Percentiles rank a stretch among this genome's conserved stretches.
Conservation (phyloP, 2,797 vertebrate genomes). For the Serranus cabrilla region DNA sequence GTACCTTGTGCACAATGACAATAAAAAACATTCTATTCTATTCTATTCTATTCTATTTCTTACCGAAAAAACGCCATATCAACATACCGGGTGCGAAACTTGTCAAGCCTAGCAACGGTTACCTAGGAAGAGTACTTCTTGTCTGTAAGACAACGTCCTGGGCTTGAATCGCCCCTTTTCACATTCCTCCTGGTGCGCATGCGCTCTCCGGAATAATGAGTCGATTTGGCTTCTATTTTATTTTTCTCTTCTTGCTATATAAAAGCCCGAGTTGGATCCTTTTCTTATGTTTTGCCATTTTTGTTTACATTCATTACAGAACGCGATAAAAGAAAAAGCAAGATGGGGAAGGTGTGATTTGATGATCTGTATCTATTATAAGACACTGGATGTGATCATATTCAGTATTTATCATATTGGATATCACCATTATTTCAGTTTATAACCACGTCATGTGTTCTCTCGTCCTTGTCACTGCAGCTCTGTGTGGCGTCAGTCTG, state of each 20-base stretch:
- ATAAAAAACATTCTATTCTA: too few species aligned
- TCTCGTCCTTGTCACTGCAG: conserved; percentile 69
- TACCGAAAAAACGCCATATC: too few species aligned
- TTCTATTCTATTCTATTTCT: too few species aligned
- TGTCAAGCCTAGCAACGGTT: too few species aligned
- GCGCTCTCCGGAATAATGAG: conserved; percentile 72
- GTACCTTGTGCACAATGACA: too few species aligned
- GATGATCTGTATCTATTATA: background rate
- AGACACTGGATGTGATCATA: background rate
- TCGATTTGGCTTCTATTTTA: conserved; percentile 82
- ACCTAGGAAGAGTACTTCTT: too few species aligned
- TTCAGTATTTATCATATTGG: too few species aligned
- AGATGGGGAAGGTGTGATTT: background rate
- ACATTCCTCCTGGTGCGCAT: conserved; percentile 38
- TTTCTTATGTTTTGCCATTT: conserved; percentile 79
- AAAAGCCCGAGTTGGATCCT: conserved; percentile 82
- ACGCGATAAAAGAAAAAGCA: conserved; percentile 55
- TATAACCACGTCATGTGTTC: conserved; percentile 55
- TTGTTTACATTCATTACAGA: conserved; percentile 80
- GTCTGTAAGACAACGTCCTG: conserved; percentile 24
- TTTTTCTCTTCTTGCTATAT: conserved; percentile 80
- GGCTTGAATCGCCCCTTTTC: background rate
- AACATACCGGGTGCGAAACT: too few species aligned
- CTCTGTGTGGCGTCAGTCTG: conserved; percentile 63
- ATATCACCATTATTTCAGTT: background rate